Evolutionary conservation across 2,797 vertebrate species (phyloP).

Genomic region (Falco columbarius): DNA sequence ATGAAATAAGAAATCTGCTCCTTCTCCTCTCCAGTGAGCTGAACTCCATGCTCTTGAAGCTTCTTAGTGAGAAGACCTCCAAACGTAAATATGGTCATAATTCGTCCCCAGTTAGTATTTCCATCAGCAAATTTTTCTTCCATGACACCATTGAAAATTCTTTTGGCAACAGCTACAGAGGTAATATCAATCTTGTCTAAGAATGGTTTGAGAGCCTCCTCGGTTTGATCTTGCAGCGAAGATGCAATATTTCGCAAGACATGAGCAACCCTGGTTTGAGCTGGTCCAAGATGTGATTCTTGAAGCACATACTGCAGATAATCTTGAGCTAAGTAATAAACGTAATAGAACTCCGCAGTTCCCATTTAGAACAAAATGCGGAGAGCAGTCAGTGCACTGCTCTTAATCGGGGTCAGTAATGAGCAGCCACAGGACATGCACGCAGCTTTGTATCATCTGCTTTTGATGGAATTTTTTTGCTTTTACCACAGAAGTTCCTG

Average conservation of each 20-base stretch:
- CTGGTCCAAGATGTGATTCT: neutral
- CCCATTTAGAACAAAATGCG: slow-evolving; percentile 23
- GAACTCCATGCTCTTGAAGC: slow-evolving; percentile 45
- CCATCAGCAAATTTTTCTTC: slow-evolving; percentile 77
- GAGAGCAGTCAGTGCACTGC: neutral
- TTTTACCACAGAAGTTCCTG: slow-evolving; percentile 36
- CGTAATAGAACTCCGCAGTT: slow-evolving; percentile 59
- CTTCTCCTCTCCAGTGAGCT: slow-evolving; percentile 30
- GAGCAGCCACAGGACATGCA: neutral
- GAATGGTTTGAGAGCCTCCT: slow-evolving; percentile 46
- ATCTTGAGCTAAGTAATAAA: slow-evolving; percentile 71
- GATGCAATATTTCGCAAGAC: slow-evolving; percentile 67
- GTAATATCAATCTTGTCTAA: slow-evolving; percentile 61
- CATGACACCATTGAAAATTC: slow-evolving; percentile 74
- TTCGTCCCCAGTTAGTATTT: slow-evolving; percentile 78
- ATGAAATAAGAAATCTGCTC: slow-evolving; percentile 73
- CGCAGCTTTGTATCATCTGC: neutral
- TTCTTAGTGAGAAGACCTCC: slow-evolving; percentile 75
- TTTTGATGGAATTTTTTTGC: slow-evolving; percentile 67
- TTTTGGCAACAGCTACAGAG: slow-evolving; percentile 62
- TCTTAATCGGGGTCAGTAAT: neutral
- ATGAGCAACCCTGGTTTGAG: slow-evolving; percentile 45
- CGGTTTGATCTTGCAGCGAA: slow-evolving; percentile 64
- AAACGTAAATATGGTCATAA: slow-evolving; percentile 77
- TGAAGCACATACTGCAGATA: slow-evolving; percentile 69